A percentile compares a stretch with the other conserved stretches of the same genome.
Conservation (phyloP, 2,113 vertebrate genomes). For the Clupea harengus region DNA sequence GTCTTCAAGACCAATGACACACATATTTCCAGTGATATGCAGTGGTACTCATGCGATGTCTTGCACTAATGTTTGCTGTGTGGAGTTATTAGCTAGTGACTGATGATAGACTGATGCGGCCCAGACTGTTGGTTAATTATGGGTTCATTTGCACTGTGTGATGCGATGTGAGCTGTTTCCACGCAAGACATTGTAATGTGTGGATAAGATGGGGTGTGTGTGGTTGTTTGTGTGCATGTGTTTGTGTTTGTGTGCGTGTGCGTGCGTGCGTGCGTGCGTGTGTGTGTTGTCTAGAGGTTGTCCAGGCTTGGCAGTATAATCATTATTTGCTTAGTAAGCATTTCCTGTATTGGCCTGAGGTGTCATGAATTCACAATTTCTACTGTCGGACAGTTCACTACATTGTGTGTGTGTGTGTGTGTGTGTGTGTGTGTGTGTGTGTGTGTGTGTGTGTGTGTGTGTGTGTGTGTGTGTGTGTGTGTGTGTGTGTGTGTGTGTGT, state of each 20-base stretch:
- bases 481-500: too few species aligned
- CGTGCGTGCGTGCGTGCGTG: not conserved
- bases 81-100: not conserved
- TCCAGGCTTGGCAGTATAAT: not conserved
- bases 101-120: not conserved
- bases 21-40: too few species aligned
- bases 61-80: too few species aligned
- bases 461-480: not conserved
- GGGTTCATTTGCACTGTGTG: not conserved
- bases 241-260: not conserved
- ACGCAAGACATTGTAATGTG: not conserved
- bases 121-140: too few species aligned
- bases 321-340: not conserved
- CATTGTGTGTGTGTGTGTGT: not conserved
- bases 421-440: conserved; percentile 3
- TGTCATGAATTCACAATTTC: conserved; percentile 5
- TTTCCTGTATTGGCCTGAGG: not conserved
- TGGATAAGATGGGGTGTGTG: too few species aligned
- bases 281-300: not conserved
- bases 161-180: conserved; percentile 3
- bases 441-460: not conserved
- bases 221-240: not conserved
- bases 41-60: too few species aligned
- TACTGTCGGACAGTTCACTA: not conserved
- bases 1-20: too few species aligned